Base-by-base conservation (phyloP, 2,888 invertebrate genomes). In the Drosophila bunnanda region DNA sequence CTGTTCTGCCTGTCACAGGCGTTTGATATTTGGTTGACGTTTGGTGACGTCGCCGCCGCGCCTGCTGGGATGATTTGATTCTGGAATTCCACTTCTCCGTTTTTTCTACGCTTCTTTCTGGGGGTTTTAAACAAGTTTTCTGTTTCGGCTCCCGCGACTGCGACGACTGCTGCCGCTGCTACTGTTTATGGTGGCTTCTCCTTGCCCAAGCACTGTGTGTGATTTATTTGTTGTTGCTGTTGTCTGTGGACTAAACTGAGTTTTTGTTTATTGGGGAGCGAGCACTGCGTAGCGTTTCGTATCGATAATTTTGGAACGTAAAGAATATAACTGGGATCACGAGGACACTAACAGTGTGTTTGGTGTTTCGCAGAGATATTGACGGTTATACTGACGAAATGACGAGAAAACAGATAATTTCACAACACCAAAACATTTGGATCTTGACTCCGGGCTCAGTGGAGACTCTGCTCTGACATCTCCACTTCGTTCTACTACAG, bases 71-170 rank as follows among this genome's bases (percentile, higher is more conserved):
- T 71, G 80, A 30, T 17, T 52, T 20, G 50, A 34, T 36, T 52
- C 75, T 74, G 38, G 20, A 67, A 54, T 67, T 66, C 54, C 44
- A 22, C 39, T 65, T 41, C 36, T 44, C 20, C 64, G 46, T n/a
- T 57, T 58, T 60, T 69, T 62, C 53, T 76, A 73, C 65, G 79
- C 68, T 80, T 88, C 50, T 52, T 52, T 52, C 34, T 22, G 50
- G 50, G 15, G 50, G 50, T 79, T 81, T 81, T 79, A 85, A 85
- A 89, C 85, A 87, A 85, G 85, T 85, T 85, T 85, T 85, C 73
- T 86, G 86, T 82, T 85, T 72, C 69, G 75, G 77, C 76, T 82
- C 74, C 76, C 68, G 60, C 41, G 73, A 62, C 68, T 36, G 52
- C 38, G 46, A 9, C 72, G 79, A 79, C 39, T 69, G 60, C 41